A percentile compares a stretch with the other conserved stretches of the same genome.
Evolutionary conservation across 2,888 invertebrate species (phyloP).

Genomic region (Apamea anceps): DNA sequence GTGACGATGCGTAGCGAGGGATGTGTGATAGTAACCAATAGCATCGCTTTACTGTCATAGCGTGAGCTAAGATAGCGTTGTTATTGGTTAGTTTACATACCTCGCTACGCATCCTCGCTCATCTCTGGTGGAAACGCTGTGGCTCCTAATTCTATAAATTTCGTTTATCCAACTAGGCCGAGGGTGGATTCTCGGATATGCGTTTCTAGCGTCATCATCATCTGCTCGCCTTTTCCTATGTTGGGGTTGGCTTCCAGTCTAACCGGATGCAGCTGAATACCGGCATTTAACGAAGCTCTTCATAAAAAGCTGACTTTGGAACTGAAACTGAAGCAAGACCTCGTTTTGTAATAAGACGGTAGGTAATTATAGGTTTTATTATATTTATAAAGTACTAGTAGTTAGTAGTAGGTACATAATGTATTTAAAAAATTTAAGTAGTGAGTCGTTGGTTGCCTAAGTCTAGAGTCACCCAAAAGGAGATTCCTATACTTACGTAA

Average conservation of each 20-base stretch:
- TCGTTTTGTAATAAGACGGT: background rate
- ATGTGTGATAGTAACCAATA: too few relatives aligned
- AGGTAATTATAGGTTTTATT: slow-evolving; percentile 5
- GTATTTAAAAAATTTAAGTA: background rate
- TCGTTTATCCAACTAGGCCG: background rate
- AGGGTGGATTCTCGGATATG: background rate
- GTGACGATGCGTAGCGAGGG: too few relatives aligned
- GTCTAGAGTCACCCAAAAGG: background rate
- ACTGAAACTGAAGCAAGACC: background rate
- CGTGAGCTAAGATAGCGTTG: too few relatives aligned
- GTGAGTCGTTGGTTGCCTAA: background rate
- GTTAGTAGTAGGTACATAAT: background rate
- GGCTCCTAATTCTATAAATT: background rate
- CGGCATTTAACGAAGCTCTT: background rate
- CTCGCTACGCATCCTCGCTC: too few relatives aligned
- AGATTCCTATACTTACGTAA: background rate
- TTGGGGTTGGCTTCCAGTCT: background rate
- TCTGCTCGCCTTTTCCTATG: background rate
- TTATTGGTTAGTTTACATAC: too few relatives aligned
- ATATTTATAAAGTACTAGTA: background rate
- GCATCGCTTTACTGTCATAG: too few relatives aligned
- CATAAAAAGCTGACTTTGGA: background rate
- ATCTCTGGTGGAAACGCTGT: too few relatives aligned
- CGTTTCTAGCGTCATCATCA: background rate
- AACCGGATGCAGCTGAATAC: background rate